Base-by-base conservation (phyloP, 1,140 invertebrate genomes). In the Lordiphosa clarofinis region DNA sequence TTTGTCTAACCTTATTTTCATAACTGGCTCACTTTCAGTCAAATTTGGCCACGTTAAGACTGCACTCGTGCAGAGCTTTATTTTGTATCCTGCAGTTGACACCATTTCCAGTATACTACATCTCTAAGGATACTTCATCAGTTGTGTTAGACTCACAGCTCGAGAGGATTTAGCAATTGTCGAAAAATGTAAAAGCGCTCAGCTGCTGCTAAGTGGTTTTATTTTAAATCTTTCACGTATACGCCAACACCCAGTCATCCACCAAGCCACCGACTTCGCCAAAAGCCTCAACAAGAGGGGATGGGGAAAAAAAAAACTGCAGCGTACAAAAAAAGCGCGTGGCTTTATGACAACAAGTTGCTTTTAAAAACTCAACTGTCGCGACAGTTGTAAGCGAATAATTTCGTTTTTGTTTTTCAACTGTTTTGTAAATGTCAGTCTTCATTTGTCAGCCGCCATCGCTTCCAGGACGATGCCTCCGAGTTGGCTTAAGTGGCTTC, bases 341-440 rank as follows among this genome's bases (percentile, higher is more conserved):
- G 38, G 69, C 64, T 60, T 73, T 78, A 73, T 63, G 69, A 84
- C 78, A 84, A 84, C 78, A 84, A 84, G 78, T 84, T 84, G 78
- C 78, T 70, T 84, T 78, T 75, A 73, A 84, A 84, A 84, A 84
- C 73, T 76, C 73, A 70, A 70, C 78, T 78, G 76, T 82, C 72
- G 76, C 72, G 71, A 63, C 75, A 74, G 75, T 81, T 81, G 71
- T 56, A 67, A 59, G 59, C 64, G 74, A 66, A 56, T 63, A 63
- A 72, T 65, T 72, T 60, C 38, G 35, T 66, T 75, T 66, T 75
- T 84, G 76, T 65, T 69, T 72, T 73, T 65, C 65, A 73, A 67
- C 66, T 87, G 84, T 87, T 87, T 87, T 78, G 84, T 87, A 64
- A 81, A 79, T 87, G 84, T 87, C 84, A 87, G 73, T 87, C 84